phyloP scores from a whole-genome alignment of 2,797 vertebrate genomes.

The Thripadectes ignobilis region DNA sequence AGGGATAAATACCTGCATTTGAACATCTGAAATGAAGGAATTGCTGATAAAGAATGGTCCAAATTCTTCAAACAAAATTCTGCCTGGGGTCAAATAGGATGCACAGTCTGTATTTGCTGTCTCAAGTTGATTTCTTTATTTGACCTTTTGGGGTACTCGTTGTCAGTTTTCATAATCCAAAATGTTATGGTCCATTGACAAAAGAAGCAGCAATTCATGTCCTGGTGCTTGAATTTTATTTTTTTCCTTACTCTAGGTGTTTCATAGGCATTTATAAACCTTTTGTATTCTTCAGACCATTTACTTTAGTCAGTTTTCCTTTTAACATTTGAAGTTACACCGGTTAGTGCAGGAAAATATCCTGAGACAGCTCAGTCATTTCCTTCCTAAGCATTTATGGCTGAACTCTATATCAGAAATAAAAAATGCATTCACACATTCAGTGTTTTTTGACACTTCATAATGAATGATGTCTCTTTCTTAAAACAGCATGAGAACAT shows the following conservation, averaged over 20 bases:
- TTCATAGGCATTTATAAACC: neutral
- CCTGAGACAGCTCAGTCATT: neutral
- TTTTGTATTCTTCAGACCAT: neutral
- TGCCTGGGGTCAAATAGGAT: conserved; percentile 16
- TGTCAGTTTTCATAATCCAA: conserved; percentile 37
- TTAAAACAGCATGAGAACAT: neutral
- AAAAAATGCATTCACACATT: neutral
- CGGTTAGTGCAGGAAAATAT: neutral
- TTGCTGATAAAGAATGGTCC: conserved; percentile 55
- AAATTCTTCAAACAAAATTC: conserved; percentile 23
- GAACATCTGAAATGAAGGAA: conserved; percentile 59
- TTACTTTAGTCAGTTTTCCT: neutral
- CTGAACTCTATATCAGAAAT: neutral
- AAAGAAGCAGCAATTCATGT: neutral
- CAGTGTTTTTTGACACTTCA: neutral
- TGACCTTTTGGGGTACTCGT: conserved; percentile 52
- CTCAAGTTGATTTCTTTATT: conserved; percentile 44
- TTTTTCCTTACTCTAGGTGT: neutral
- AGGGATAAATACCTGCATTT: conserved; percentile 56
- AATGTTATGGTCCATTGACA: conserved; percentile 9
- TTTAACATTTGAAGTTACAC: neutral
- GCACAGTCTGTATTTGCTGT: conserved; percentile 44
- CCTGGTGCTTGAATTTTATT: neutral
- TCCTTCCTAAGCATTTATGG: neutral
- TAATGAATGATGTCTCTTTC: neutral